phyloP scores from a whole-genome alignment of 2,797 vertebrate genomes.

The Falco novaeseelandiae region DNA sequence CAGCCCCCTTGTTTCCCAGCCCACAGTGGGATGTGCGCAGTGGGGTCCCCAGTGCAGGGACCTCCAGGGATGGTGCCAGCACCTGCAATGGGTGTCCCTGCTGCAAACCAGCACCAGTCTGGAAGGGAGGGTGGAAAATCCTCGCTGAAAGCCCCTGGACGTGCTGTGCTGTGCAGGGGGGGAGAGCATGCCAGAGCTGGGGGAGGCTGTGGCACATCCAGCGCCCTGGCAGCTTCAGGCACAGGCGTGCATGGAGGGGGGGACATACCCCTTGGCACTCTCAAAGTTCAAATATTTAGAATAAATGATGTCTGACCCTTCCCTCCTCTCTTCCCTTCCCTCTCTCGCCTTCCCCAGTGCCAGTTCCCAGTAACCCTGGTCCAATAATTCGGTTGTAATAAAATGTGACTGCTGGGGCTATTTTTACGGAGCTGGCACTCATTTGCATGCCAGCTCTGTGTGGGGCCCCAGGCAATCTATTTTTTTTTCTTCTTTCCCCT shows the following conservation, averaged over 20 bases:
- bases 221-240: not conserved
- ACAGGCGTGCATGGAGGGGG: not conserved
- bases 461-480: constrained; percentile 72
- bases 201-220: not conserved
- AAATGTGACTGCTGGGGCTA: constrained; percentile 80
- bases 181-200: not conserved
- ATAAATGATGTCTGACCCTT: constrained; percentile 36
- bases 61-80: not conserved
- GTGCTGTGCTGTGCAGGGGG: not conserved
- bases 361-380: constrained; percentile 69
- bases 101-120: not conserved
- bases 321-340: not conserved
- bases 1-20: not conserved
- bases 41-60: rapidly evolving
- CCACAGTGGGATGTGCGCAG: not conserved
- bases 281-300: constrained; percentile 8
- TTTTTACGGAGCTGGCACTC: constrained; percentile 75
- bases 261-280: not conserved
- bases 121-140: not conserved
- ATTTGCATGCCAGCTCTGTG: constrained; percentile 75
- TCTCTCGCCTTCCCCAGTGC: constrained; percentile 18
- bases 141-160: not conserved
- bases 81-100: not conserved
- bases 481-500: constrained; percentile 4
- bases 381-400: constrained; percentile 74